phyloP scores from a whole-genome alignment of 2,888 invertebrate genomes.

The Alsophila aescularia region DNA sequence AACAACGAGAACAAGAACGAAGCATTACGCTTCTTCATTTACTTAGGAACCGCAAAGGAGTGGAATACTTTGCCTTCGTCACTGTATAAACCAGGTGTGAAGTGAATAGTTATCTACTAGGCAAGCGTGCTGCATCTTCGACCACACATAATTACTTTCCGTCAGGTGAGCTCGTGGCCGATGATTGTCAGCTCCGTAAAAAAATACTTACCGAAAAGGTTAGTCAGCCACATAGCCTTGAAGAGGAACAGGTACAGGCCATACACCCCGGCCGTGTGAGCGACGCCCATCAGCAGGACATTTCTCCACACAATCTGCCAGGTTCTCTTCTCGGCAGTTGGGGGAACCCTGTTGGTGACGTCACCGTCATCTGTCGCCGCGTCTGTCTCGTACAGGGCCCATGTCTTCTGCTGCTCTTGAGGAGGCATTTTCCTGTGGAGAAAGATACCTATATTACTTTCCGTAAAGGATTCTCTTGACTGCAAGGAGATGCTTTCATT shows the following conservation, averaged over 20 bases:
- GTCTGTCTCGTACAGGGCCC: conserved; percentile 73
- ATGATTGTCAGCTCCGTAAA: no score
- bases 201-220: conserved; percentile 86
- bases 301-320: conserved; percentile 92
- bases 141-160: no score
- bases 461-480: neutral
- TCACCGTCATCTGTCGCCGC: conserved; percentile 56
- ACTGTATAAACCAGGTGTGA: no score
- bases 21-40: no score
- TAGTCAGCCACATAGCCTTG: conserved; percentile 89
- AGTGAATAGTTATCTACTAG: no score
- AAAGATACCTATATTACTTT: neutral
- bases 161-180: no score
- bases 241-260: conserved; percentile 89
- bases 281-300: conserved; percentile 87
- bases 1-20: no score
- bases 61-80: no score
- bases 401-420: conserved; percentile 67
- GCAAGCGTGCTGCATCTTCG: no score
- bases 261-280: conserved; percentile 89
- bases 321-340: conserved; percentile 83
- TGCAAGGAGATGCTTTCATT: neutral
- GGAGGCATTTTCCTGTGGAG: conserved; percentile 67
- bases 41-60: no score
- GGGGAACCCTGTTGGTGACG: conserved; percentile 49